phyloP scores from a whole-genome alignment of 2,888 invertebrate species.

The Phyllotreta cruciferae region DNA sequence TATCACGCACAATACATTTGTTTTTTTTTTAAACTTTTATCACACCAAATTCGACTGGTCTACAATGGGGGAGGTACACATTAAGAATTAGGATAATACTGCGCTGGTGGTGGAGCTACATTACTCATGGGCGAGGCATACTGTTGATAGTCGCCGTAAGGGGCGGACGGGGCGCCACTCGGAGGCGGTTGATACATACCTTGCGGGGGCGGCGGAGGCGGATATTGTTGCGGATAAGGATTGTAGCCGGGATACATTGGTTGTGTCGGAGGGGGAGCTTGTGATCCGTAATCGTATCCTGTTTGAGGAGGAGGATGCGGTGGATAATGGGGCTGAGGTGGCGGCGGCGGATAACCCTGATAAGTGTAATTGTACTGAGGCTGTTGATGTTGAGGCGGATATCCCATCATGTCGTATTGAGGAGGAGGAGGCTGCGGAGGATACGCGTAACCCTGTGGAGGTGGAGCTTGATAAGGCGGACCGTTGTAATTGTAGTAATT shows the following conservation, averaged over 20 bases:
- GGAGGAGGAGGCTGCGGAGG: slow-evolving; percentile 52
- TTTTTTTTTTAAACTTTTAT: slow-evolving; percentile 1
- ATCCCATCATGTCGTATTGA: slow-evolving; percentile 55
- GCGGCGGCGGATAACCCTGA: slow-evolving; percentile 54
- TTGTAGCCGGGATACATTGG: slow-evolving; percentile 40
- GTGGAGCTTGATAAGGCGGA: slow-evolving; percentile 47
- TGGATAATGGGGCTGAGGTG: slow-evolving; percentile 51
- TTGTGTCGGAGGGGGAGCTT: slow-evolving; percentile 40
- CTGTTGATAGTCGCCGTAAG: slow-evolving; percentile 54
- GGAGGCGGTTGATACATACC: slow-evolving; percentile 51
- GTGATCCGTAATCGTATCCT: slow-evolving; percentile 41
- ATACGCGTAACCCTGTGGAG: slow-evolving; percentile 53
- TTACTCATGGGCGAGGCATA: slow-evolving; percentile 42
- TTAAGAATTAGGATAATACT: slow-evolving; percentile 49
- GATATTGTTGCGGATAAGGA: slow-evolving; percentile 52
- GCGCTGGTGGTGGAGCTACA: slow-evolving; percentile 39
- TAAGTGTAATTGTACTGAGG: slow-evolving; percentile 50
- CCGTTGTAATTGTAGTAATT: slow-evolving; percentile 50
- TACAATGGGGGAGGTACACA: slow-evolving; percentile 10
- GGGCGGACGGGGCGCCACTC: slow-evolving; percentile 43
- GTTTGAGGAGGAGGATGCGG: slow-evolving; percentile 44
- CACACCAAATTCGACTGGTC: slow-evolving; percentile 24
- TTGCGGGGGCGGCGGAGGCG: slow-evolving; percentile 49
- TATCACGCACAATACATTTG: neutral
- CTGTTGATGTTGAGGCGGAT: slow-evolving; percentile 49